Percentiles rank a stretch among this genome's conserved stretches.
Evolutionary conservation across 1,140 invertebrate species (phyloP).

Genomic region (Centruroides vittatus): DNA sequence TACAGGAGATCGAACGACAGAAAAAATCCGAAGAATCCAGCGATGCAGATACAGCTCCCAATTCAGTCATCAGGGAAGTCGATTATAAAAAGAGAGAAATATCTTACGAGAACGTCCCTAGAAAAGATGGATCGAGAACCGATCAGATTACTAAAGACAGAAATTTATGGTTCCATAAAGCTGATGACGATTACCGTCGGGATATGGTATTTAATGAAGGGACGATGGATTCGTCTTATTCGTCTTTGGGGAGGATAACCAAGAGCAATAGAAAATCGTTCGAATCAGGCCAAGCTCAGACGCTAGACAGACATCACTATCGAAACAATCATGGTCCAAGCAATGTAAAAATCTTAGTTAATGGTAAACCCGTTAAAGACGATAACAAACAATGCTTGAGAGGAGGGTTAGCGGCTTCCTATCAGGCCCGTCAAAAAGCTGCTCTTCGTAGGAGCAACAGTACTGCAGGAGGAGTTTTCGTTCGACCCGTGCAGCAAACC

Average conservation of each 20-base stretch:
- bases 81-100: slow-evolving; percentile 16
- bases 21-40: not conserved
- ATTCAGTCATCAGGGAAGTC: slow-evolving; percentile 12
- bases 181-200: slow-evolving; percentile 14
- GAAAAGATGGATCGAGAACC: not conserved
- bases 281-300: slow-evolving; percentile 4
- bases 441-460: slow-evolving; percentile 11
- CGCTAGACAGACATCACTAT: slow-evolving; percentile 8
- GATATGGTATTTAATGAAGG: slow-evolving; percentile 16
- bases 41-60: slow-evolving; percentile 1
- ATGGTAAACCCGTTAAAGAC: slow-evolving; percentile 9
- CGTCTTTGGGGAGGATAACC: not conserved
- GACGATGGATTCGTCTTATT: not conserved
- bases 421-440: slow-evolving; percentile 14
- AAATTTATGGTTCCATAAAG: slow-evolving; percentile 12
- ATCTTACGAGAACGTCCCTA: slow-evolving; percentile 15
- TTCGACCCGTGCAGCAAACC: not conserved
- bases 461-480: slow-evolving; percentile 3
- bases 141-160: not conserved
- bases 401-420: slow-evolving; percentile 14
- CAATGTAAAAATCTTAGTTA: slow-evolving; percentile 13
- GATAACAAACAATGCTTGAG: not conserved
- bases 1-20: slow-evolving; percentile 5
- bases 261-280: slow-evolving; percentile 6
- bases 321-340: slow-evolving; percentile 8